A percentile compares a stretch with the other conserved stretches of the same genome.
phyloP scores from a whole-genome alignment of 2,888 invertebrate genomes.

The Apamea monoglypha region DNA sequence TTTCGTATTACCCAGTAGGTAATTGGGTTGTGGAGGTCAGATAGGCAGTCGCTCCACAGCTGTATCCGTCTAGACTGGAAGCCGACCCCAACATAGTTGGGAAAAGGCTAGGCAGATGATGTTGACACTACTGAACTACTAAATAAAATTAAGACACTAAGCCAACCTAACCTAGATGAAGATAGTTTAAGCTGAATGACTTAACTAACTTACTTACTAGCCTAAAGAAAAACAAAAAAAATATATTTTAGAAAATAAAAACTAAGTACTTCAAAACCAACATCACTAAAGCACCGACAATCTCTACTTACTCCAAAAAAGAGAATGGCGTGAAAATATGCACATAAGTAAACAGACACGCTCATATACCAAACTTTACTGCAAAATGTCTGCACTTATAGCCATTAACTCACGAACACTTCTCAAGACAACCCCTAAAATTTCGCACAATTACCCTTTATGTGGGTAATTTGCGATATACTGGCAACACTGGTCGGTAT shows the following conservation, averaged over 20 bases:
- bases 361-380: conserved; percentile 66
- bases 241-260: not conserved
- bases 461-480: conserved; percentile 86
- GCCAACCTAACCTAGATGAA: not conserved
- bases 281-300: not conserved
- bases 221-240: not conserved
- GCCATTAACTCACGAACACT: conserved; percentile 82
- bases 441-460: conserved; percentile 85
- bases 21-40: not conserved
- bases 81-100: not conserved
- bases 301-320: conserved; percentile 33
- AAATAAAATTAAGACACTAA: not conserved
- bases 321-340: conserved; percentile 57
- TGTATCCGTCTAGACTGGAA: not conserved
- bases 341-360: conserved; percentile 62
- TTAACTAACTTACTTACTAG: not conserved
- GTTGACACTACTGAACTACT: not conserved
- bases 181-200: not conserved
- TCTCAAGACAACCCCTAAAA: conserved; percentile 79
- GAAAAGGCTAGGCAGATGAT: not conserved
- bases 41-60: not conserved
- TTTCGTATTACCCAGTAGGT: not conserved
- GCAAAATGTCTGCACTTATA: conserved; percentile 63
- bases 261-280: not conserved
- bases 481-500: conserved; percentile 83